Percentiles rank a stretch among this genome's conserved stretches.
phyloP scores from a whole-genome alignment of 1,140 invertebrate species.

The Cydia amplana region DNA sequence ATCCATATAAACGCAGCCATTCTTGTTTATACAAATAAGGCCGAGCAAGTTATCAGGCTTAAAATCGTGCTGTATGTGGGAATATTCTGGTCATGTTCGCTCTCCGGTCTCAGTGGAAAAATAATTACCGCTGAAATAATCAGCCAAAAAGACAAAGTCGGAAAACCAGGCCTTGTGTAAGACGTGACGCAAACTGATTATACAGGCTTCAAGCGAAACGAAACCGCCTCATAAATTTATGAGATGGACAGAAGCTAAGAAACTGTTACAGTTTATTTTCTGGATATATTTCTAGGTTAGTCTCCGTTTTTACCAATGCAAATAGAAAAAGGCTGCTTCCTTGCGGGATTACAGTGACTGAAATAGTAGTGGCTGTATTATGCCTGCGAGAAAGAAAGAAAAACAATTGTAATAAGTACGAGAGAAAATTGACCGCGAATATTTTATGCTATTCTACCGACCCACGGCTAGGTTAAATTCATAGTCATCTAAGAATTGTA shows the following conservation, averaged over 20 bases:
- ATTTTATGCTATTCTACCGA: conserved; percentile 17
- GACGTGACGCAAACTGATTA: not conserved
- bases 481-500: not conserved
- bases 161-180: not conserved
- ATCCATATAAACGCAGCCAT: not conserved
- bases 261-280: not conserved
- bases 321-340: conserved; percentile 15
- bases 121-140: not conserved
- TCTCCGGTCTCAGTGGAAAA: not conserved
- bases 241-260: not conserved
- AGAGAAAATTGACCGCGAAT: conserved; percentile 12
- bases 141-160: not conserved
- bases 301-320: conserved; percentile 9
- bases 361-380: conserved; percentile 18
- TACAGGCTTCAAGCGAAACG: not conserved
- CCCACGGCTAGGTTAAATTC: not conserved
- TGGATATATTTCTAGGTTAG: conserved; percentile 8
- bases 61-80: too few relatives aligned
- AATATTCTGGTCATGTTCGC: too few relatives aligned
- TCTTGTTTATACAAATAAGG: not conserved
- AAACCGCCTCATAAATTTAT: not conserved
- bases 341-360: conserved; percentile 26
- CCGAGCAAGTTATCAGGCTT: not conserved
- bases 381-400: conserved; percentile 19
- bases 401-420: conserved; percentile 23